phyloP scores from a whole-genome alignment of 2,797 vertebrate species.

The Spinibarbus caldwelli region DNA sequence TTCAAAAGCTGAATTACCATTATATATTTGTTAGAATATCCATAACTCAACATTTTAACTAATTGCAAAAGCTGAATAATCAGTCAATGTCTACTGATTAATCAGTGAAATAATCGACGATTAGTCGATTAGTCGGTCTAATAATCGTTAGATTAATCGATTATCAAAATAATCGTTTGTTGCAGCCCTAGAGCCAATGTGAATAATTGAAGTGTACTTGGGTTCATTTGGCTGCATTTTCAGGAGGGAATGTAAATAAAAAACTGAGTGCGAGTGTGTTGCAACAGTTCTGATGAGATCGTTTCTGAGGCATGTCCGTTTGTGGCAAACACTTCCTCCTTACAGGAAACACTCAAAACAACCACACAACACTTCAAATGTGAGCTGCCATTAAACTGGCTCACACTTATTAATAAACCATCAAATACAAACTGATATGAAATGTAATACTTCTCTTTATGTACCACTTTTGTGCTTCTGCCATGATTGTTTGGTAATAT shows the following conservation, averaged over 20 bases:
- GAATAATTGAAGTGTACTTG: background rate
- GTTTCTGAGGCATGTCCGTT: slow-evolving; percentile 23
- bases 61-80: no score
- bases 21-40: no score
- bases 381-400: background rate
- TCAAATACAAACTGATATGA: background rate
- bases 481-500: background rate
- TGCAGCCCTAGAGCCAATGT: background rate
- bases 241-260: slow-evolving; percentile 38
- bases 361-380: background rate
- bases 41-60: no score
- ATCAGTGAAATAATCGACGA: no score
- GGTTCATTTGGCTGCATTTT: slow-evolving; percentile 6
- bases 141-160: no score
- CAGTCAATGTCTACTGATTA: no score
- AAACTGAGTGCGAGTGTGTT: background rate
- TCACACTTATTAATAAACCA: background rate
- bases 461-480: background rate
- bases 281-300: slow-evolving; percentile 41
- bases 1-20: no score
- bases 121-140: no score
- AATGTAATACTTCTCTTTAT: background rate
- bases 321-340: slow-evolving; percentile 38
- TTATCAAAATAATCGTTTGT: no score
- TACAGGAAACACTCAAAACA: slow-evolving; percentile 16